Evolutionary conservation across 2,113 vertebrate genomes (phyloP).

Genomic region (Chinchilla lanigera): DNA sequence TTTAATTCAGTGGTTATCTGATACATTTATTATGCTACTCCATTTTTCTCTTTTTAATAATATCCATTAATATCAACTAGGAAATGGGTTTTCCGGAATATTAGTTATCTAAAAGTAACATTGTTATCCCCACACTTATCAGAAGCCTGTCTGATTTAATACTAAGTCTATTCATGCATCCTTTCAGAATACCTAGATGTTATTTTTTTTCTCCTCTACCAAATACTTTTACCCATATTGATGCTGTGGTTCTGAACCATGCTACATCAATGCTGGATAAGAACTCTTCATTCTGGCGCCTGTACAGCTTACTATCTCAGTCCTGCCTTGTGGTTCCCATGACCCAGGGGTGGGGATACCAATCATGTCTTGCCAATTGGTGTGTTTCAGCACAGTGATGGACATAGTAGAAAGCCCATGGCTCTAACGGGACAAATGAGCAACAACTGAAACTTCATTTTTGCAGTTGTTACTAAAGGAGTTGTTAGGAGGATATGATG

Average conservation of each 20-base stretch:
- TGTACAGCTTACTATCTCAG: not conserved
- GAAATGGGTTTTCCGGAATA: not conserved
- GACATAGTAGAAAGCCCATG: not conserved
- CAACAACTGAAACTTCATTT: not conserved
- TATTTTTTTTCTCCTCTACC: not conserved
- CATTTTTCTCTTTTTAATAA: conserved; percentile 1
- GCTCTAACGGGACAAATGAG: not conserved
- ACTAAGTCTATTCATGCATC: not conserved
- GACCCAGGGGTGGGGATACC: too few relatives aligned
- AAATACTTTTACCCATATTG: not conserved
- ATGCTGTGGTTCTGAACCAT: not conserved
- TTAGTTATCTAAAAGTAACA: not conserved
- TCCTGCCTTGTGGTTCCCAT: not conserved
- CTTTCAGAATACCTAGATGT: not conserved
- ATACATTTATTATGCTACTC: not conserved
- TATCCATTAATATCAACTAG: not conserved
- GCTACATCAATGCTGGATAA: not conserved
- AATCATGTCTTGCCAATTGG: not conserved
- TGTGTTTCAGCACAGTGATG: fast-evolving
- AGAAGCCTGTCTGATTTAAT: not conserved
- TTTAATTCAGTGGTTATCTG: not conserved
- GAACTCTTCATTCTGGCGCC: not conserved
- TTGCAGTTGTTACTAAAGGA: not conserved
- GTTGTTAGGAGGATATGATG: not conserved
- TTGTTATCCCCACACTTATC: not conserved